A percentile compares a stretch with the other conserved stretches of the same genome.
Evolutionary conservation across 2,888 invertebrate genomes (phyloP).

Genomic region (Hybos culiciformis): DNA sequence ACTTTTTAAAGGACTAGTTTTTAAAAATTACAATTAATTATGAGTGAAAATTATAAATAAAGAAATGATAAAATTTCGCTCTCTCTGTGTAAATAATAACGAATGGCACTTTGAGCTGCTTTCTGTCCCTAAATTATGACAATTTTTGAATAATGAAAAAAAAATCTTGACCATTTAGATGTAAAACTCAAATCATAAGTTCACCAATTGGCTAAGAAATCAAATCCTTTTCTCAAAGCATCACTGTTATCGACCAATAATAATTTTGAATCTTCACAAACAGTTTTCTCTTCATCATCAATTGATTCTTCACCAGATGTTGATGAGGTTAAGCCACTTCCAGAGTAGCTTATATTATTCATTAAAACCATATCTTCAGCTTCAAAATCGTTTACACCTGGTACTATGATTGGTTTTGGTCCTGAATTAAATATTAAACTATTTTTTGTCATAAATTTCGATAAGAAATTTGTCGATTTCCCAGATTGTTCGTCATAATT

Average conservation of each 20-base stretch:
- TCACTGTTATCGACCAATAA: slow-evolving; percentile 19
- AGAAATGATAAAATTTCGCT: too few relatives aligned
- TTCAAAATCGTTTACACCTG: neutral
- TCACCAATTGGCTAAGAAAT: slow-evolving; percentile 27
- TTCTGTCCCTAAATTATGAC: too few relatives aligned
- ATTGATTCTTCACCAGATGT: slow-evolving; percentile 15
- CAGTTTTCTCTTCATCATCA: slow-evolving; percentile 13
- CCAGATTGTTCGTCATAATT: neutral
- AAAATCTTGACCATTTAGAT: too few relatives aligned
- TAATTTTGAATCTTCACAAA: slow-evolving; percentile 20
- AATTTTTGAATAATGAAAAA: too few relatives aligned
- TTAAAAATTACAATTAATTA: too few relatives aligned
- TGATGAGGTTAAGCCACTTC: slow-evolving; percentile 14
- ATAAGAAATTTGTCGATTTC: slow-evolving; percentile 4
- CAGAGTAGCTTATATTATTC: slow-evolving; percentile 13
- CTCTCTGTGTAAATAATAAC: too few relatives aligned
- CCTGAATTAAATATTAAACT: slow-evolving; percentile 7
- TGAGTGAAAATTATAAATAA: too few relatives aligned
- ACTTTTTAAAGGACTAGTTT: too few relatives aligned
- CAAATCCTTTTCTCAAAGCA: slow-evolving; percentile 22
- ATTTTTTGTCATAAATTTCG: slow-evolving; percentile 11
- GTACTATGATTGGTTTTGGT: neutral
- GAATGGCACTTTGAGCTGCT: too few relatives aligned
- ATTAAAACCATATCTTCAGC: neutral
- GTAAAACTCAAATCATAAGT: too few relatives aligned